phyloP scores from a whole-genome alignment of 92 coral and sea anemone genomes.

The Zoanthus sociatus region DNA sequence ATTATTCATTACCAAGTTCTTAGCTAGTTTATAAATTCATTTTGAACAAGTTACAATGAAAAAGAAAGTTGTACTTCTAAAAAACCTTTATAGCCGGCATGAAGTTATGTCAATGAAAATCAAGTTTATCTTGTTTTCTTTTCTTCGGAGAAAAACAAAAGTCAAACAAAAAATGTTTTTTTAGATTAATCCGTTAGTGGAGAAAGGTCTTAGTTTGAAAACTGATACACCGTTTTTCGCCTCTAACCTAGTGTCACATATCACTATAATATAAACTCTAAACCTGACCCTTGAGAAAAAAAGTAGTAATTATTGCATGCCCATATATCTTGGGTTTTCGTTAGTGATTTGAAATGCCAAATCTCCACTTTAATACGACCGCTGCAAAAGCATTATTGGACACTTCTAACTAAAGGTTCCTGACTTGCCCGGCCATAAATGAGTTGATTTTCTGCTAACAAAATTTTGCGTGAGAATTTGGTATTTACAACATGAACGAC shows the following conservation, averaged over 20 bases:
- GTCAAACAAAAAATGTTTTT: conserved; percentile 34
- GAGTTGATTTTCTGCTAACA: neutral
- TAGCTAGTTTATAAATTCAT: no score
- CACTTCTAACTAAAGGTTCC: no score
- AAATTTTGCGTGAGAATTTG: conserved; percentile 33
- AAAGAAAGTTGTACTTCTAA: no score
- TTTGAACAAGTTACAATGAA: no score
- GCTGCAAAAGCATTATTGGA: no score
- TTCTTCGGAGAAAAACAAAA: conserved; percentile 28
- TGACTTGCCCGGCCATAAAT: neutral
- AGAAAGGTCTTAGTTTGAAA: conserved; percentile 30
- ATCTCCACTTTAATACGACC: neutral
- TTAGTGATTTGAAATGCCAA: no score
- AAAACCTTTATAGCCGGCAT: no score
- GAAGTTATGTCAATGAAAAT: neutral
- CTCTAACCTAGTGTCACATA: neutral
- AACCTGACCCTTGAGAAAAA: neutral
- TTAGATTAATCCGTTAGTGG: conserved; percentile 16
- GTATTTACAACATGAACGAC: conserved; percentile 27
- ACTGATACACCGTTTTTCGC: neutral
- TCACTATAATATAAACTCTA: neutral
- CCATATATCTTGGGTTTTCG: neutral
- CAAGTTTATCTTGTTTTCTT: neutral
- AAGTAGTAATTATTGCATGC: neutral
- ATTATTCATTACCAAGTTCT: no score